Evolutionary conservation across 2,113 vertebrate genomes (phyloP).

Genomic region (Spea multiplicata): DNA sequence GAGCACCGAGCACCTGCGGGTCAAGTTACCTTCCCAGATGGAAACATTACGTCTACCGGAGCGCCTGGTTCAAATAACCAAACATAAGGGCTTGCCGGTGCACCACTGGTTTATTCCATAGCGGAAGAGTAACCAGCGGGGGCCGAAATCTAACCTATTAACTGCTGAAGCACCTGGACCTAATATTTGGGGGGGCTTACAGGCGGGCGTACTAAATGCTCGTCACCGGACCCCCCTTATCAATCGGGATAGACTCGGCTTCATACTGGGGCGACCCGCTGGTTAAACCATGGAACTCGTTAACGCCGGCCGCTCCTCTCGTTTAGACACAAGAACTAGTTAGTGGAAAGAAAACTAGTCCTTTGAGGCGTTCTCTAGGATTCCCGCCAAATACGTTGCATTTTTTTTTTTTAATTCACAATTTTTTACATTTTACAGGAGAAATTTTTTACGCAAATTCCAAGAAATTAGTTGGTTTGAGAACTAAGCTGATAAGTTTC

Average conservation of each 20-base stretch:
- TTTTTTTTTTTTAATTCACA: too few relatives aligned
- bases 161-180: background rate
- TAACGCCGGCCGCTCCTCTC: conserved; percentile 3
- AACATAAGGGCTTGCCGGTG: background rate
- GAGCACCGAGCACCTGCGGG: conserved; percentile 21
- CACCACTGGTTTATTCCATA: background rate
- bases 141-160: background rate
- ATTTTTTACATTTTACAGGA: too few relatives aligned
- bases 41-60: too few relatives aligned
- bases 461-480: too few relatives aligned
- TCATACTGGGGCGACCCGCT: background rate
- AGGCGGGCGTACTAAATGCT: too few relatives aligned
- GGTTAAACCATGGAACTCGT: background rate
- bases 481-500: too few relatives aligned
- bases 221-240: too few relatives aligned
- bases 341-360: background rate
- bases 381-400: too few relatives aligned
- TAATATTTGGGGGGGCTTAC: background rate
- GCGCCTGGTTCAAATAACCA: background rate
- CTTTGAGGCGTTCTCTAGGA: too few relatives aligned
- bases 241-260: background rate
- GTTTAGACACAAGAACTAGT: background rate
- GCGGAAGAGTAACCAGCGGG: background rate
- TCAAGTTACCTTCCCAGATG: conserved; percentile 4
- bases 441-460: too few relatives aligned